Evolutionary conservation across 2,888 invertebrate species (phyloP).

Genomic region (Eupithecia vulgata): DNA sequence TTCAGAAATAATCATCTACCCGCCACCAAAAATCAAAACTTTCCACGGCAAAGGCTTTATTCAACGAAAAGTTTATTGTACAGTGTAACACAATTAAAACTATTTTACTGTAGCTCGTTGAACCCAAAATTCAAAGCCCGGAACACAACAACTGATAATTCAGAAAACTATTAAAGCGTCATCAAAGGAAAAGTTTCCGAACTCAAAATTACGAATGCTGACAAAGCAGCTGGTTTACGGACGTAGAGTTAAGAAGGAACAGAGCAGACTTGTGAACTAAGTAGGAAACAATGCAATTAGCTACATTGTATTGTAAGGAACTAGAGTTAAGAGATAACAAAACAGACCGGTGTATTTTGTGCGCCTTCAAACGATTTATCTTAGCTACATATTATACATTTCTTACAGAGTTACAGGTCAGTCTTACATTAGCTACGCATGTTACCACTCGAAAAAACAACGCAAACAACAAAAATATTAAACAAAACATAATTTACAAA

Average conservation of each 20-base stretch:
- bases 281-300: too few relatives aligned
- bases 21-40: constrained; percentile 7
- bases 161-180: constrained; percentile 46
- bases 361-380: not conserved
- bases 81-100: constrained; percentile 10
- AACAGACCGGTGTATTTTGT: not conserved
- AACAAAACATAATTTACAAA: not conserved
- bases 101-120: constrained; percentile 12
- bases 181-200: constrained; percentile 59
- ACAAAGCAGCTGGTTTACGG: not conserved
- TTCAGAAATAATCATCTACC: not conserved
- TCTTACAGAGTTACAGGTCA: too few relatives aligned
- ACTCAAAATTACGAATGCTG: constrained; percentile 43
- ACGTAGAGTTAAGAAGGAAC: not conserved
- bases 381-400: too few relatives aligned
- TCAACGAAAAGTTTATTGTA: constrained; percentile 5
- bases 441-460: not conserved
- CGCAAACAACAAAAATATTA: too few relatives aligned
- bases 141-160: constrained; percentile 23
- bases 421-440: too few relatives aligned
- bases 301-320: too few relatives aligned
- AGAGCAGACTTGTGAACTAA: not conserved
- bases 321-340: not conserved
- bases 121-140: constrained; percentile 9
- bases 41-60: constrained; percentile 3